These are phyloP conservation scores for Ataeniobius toweri DNA, from an alignment of 2,797 vertebrate genomes.

Conservation along the genomic window DNA sequence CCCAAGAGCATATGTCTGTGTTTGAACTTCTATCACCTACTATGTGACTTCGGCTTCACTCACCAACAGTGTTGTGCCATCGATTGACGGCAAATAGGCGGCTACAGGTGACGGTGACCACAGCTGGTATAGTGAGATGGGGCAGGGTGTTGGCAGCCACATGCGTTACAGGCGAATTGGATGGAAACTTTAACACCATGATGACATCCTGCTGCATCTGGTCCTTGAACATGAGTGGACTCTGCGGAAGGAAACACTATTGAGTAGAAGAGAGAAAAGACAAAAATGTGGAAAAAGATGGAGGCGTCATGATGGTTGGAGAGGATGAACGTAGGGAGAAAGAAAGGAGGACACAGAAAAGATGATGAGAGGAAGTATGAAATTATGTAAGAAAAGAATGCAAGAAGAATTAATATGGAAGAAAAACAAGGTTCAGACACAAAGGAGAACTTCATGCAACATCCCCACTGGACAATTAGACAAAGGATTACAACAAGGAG, in stretches of 20 bases:
- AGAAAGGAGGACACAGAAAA: conserved; percentile 62
- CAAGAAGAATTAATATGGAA: conserved; percentile 82
- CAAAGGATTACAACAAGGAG: conserved; percentile 50
- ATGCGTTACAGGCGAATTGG: conserved; percentile 97
- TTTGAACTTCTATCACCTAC: conserved; percentile 29
- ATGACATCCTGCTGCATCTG: conserved; percentile 99
- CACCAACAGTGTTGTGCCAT: conserved; percentile 99
- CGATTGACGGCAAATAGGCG: conserved; percentile 96
- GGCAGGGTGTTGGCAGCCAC: conserved; percentile 98
- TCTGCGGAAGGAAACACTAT: conserved; percentile 99
- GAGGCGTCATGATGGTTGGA: conserved; percentile 38
- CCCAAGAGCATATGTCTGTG: conserved; percentile 23
- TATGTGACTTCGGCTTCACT: conserved; percentile 10
- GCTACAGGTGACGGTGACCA: conserved; percentile 97
- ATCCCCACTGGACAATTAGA: conserved; percentile 52
- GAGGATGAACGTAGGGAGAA: conserved; percentile 56
- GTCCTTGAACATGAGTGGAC: conserved; percentile 99
- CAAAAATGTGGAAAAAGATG: conserved; percentile 63
- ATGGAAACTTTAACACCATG: conserved; percentile 99
- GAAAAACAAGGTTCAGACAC: conserved; percentile 78
- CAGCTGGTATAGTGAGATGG: conserved; percentile 95
- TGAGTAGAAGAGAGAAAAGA: conserved; percentile 84
- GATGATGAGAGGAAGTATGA: conserved; percentile 73
- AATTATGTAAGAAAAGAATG: conserved; percentile 52
- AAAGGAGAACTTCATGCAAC: conserved; percentile 69